Evolutionary conservation across 1,140 invertebrate genomes (phyloP), one percentile per base, ranked within the genome.

Genomic region (Orchesella cincta): DNA sequence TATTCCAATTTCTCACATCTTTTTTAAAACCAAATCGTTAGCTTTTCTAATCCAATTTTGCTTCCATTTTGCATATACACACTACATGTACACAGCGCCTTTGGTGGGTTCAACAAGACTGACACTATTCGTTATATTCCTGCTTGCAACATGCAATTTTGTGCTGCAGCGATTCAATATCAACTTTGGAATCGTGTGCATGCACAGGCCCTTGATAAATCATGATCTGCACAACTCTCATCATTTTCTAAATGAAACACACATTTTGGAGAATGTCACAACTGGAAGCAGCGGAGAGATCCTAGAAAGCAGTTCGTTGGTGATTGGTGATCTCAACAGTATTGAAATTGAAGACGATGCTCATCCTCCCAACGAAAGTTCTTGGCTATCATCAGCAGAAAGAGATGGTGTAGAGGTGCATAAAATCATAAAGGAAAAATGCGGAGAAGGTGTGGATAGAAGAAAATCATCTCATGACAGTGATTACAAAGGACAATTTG

Each of bases 181-280:
- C 18, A 84, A 81, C 62, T 84, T 84, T 70, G 83, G 82, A 26
- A 62, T 84, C 20, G 83, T 84, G 23, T 84, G 83, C 67, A 84
- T 84, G 83, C 82, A 84, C 1, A 78, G 81, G 2, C 62, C 62
- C 26, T 12, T 67, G 12, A 12, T 23, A 57, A 57, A 18, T n/a
- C 54, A 57, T 57, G 54, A 57, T 57, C 20, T 46, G 8, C 54
- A 57, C 54, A 57, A 23, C n/a, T n/a, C 54, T 14, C 12, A 26
- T 23, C 26, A 3, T 16, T 23, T 57, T 14, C 12, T 57, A 14
- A 23, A 57, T 57, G 14, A 12, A 23, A 57, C 54, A 57, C 8
- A 26, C 23, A 57, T 57, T 57, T 23, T 57, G 12, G 54, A 23
- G 26, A 57, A 57, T 57, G 26, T 57, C 3, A 57, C 54, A 57